Conservation (phyloP, 2,113 vertebrate genomes). For the Hucho hucho region DNA sequence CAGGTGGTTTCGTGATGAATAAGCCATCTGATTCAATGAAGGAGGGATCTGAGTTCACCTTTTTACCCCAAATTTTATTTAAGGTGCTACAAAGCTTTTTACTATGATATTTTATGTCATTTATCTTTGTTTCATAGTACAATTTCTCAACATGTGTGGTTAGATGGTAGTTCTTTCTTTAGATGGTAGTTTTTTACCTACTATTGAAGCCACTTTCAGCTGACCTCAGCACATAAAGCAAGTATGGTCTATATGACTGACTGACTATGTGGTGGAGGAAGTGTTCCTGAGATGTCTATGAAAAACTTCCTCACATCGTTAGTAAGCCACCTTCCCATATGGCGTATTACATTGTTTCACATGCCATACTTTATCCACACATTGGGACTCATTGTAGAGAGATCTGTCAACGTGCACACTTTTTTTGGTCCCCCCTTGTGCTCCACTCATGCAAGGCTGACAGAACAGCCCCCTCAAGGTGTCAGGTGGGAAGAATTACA, state of each 20-base stretch:
- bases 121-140: no score
- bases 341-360: not conserved
- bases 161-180: no score
- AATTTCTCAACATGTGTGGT: no score
- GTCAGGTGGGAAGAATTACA: conserved; percentile 54
- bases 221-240: not conserved
- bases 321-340: conserved; percentile 18
- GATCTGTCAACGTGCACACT: conserved; percentile 56
- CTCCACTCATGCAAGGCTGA: not conserved
- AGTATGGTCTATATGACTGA: not conserved
- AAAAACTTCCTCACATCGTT: conserved; percentile 18
- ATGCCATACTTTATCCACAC: conserved; percentile 19
- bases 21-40: no score
- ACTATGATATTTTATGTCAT: no score
- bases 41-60: no score
- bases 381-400: conserved; percentile 44
- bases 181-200: no score
- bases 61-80: no score
- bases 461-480: conserved; percentile 49
- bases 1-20: no score
- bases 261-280: conserved; percentile 6
- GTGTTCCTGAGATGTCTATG: conserved; percentile 12
- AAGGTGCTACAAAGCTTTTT: no score
- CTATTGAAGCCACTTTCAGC: no score
- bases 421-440: not conserved